Percentiles rank a stretch among this genome's conserved stretches.
These are phyloP conservation scores for Rafetus swinhoei DNA, from an alignment of 2,113 vertebrate genomes.

Conservation along the genomic window DNA sequence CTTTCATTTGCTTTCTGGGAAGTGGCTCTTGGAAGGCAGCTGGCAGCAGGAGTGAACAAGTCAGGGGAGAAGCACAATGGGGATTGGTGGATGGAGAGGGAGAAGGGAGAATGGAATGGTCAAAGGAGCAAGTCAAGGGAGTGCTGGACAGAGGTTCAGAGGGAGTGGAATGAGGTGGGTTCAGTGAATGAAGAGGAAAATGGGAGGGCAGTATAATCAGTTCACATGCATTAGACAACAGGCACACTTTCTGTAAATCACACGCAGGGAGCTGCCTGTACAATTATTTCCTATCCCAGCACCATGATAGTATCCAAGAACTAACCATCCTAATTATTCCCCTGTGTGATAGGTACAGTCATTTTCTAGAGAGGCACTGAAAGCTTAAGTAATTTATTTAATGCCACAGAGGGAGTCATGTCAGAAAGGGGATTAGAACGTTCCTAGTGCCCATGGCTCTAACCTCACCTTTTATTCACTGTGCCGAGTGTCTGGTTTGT, in stretches of 20 bases:
- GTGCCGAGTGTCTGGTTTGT: neutral
- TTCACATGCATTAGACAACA: neutral
- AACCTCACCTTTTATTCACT: neutral
- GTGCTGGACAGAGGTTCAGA: neutral
- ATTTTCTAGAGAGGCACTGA: neutral
- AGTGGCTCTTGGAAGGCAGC: neutral
- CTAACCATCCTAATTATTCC: neutral
- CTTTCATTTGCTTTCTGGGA: neutral
- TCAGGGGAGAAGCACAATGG: neutral
- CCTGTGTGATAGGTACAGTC: neutral
- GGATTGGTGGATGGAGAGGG: neutral
- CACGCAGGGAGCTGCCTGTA: neutral
- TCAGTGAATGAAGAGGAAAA: neutral
- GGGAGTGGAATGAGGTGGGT: neutral
- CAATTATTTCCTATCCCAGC: neutral
- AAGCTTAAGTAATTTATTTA: fast-evolving
- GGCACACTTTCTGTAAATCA: neutral
- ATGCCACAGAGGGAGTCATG: fast-evolving
- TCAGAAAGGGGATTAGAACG: neutral
- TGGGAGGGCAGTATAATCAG: neutral
- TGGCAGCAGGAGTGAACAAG: neutral
- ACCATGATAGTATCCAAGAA: neutral
- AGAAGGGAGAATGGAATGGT: neutral
- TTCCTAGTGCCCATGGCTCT: neutral
- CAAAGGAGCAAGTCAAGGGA: neutral